Conservation (phyloP, 2,888 invertebrate genomes). For the Rhorus exstirpatorius region DNA sequence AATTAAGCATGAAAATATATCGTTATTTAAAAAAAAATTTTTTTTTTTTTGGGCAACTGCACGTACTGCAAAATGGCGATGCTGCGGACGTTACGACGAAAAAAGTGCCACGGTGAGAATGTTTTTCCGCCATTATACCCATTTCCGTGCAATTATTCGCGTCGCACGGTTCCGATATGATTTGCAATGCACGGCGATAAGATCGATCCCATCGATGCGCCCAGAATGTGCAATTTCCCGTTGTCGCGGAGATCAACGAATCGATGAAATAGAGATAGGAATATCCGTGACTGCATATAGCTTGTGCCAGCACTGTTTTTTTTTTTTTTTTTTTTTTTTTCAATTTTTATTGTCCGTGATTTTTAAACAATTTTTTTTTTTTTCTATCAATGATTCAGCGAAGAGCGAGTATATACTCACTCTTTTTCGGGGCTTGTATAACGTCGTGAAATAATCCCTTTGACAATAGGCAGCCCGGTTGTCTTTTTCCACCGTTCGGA, state of each 20-base stretch:
- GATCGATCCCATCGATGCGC: conserved; percentile 88
- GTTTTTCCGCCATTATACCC: conserved; percentile 87
- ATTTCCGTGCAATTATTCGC: conserved; percentile 87
- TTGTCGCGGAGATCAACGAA: conserved; percentile 85
- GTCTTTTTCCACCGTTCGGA: too few relatives aligned
- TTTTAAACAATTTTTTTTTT: not conserved
- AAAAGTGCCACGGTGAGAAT: conserved; percentile 86
- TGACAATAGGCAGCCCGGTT: conserved; percentile 88
- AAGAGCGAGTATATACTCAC: conserved; percentile 86
- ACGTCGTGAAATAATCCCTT: conserved; percentile 80
- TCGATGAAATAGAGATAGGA: conserved; percentile 88
- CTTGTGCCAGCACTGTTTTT: conserved; percentile 86
- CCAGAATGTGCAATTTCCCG: conserved; percentile 87
- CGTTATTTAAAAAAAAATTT: not conserved
- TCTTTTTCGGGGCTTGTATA: conserved; percentile 82
- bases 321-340: not conserved
- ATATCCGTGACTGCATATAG: conserved; percentile 89
- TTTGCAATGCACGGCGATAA: conserved; percentile 86
- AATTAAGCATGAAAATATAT: conserved; percentile 1
- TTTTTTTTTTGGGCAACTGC: too few relatives aligned
- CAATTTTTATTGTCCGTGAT: too few relatives aligned
- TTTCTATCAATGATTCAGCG: not conserved
- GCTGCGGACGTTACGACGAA: conserved; percentile 87
- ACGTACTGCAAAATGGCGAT: conserved; percentile 88
- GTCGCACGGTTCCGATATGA: conserved; percentile 84